Evolutionary conservation across 2,113 vertebrate species (phyloP).

Genomic region (Cathartes aura): DNA sequence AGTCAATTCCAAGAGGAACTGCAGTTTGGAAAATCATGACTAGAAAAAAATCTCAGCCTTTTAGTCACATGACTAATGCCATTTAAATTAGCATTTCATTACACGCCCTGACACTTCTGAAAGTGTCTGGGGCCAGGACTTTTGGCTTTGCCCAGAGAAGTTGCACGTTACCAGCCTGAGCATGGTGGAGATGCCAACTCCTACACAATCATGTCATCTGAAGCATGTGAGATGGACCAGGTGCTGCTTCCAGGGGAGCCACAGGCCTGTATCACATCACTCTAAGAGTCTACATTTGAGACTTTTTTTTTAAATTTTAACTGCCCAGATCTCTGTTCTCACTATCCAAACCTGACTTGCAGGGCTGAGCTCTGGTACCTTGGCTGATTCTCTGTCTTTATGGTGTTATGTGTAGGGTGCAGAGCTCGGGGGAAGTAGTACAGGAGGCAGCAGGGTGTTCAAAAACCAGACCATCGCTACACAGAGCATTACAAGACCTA

Average conservation of each 20-base stretch:
- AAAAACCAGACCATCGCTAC: background rate
- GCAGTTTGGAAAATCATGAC: background rate
- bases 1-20: conserved; percentile 3
- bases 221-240: background rate
- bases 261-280: too few species aligned
- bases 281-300: background rate
- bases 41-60: background rate
- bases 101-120: background rate
- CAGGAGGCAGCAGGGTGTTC: background rate
- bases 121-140: background rate
- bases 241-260: background rate
- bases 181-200: background rate
- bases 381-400: background rate
- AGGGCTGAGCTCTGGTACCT: background rate
- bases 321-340: background rate
- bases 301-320: background rate
- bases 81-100: background rate
- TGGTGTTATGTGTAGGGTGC: background rate
- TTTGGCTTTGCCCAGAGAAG: background rate
- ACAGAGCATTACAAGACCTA: background rate
- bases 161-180: background rate
- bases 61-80: background rate
- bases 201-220: background rate
- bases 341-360: background rate
- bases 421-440: background rate